Base-by-base conservation (phyloP, 1,140 invertebrate species). In the Coenobita brevimanus region DNA sequence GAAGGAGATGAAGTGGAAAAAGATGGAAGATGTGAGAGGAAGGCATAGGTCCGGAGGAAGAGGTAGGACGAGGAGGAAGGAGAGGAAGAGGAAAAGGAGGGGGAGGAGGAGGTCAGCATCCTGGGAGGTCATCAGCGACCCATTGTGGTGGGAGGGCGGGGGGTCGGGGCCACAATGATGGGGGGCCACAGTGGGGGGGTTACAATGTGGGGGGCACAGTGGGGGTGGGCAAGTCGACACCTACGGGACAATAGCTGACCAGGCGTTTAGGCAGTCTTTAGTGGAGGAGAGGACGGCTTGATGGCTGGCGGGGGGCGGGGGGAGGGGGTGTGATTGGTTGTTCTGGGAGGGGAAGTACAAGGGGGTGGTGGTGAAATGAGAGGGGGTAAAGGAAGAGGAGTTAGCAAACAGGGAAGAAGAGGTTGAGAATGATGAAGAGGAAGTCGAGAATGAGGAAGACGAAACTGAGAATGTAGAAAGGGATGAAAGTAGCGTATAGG, bases 51-150 rank as follows among this genome's bases (percentile, higher is more conserved):
- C 21, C 50, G 21, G 50, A 10, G 50, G 50, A 21, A 54, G 21
- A 10, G 8, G 62, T n/a, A 6, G 27, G 8, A 8, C 6, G 62
- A 21, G 62, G 62, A 27, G 6, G 62, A 64, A 64, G 6, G 27
- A n/a, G 60, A 67, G 57, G 43, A 60, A 60, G 60, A n/a, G 64
- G 62, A 38, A 24, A 36, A 21, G 57, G 78, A 54, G 46, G 78
- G n/a, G 78, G 57, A 60, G 60, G 21, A 36, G 78, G 79, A 82
- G 79, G 79, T 82, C 79, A 67, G 62, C 79, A 54, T 67, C 79
- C 79, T 67, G 62, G 79, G 79, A 82, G 79, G 79, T 82, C 79
- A 82, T 82, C 79, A 82, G 79, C 79, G 79, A 43, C 36, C 60
- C 62, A 82, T 82, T 82, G 79, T 82, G 54, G 38, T 4, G n/a